Evolutionary conservation across 2,888 invertebrate species (phyloP).

Genomic region (Calliphora vomitoria): DNA sequence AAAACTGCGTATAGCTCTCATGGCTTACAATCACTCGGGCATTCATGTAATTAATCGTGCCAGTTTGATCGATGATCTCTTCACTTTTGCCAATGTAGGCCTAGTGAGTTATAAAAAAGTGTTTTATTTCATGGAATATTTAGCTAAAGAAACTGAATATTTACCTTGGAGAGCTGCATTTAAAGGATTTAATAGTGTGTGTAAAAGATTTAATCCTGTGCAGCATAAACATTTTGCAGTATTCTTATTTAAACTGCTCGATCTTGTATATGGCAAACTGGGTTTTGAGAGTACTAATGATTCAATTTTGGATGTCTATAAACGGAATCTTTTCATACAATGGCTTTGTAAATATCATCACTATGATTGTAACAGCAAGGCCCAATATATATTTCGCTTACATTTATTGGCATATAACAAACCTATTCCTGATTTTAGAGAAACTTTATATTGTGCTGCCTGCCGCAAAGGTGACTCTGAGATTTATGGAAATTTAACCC

Average conservation of each 20-base stretch:
- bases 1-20: conserved; percentile 75
- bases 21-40: conserved; percentile 70
- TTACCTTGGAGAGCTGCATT: conserved; percentile 91
- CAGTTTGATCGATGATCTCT: conserved; percentile 90
- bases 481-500: background rate
- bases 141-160: conserved; percentile 88
- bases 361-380: conserved; percentile 86
- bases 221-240: conserved; percentile 82
- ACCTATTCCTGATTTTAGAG: conserved; percentile 78
- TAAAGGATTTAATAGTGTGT: conserved; percentile 72
- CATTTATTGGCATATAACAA: background rate
- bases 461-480: background rate
- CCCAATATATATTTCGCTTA: conserved; percentile 74
- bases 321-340: conserved; percentile 86
- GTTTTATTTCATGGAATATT: conserved; percentile 88
- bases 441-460: conserved; percentile 75
- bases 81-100: conserved; percentile 87
- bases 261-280: conserved; percentile 84
- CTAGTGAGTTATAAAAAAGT: conserved; percentile 84
- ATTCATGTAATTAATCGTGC: conserved; percentile 87
- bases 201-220: conserved; percentile 75
- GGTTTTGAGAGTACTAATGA: conserved; percentile 85
- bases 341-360: conserved; percentile 88
- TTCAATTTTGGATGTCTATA: conserved; percentile 86
- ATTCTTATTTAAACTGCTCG: conserved; percentile 85